These are phyloP conservation scores for Pygocentrus nattereri DNA, from an alignment of 2,797 vertebrate genomes.

Conservation along the genomic window DNA sequence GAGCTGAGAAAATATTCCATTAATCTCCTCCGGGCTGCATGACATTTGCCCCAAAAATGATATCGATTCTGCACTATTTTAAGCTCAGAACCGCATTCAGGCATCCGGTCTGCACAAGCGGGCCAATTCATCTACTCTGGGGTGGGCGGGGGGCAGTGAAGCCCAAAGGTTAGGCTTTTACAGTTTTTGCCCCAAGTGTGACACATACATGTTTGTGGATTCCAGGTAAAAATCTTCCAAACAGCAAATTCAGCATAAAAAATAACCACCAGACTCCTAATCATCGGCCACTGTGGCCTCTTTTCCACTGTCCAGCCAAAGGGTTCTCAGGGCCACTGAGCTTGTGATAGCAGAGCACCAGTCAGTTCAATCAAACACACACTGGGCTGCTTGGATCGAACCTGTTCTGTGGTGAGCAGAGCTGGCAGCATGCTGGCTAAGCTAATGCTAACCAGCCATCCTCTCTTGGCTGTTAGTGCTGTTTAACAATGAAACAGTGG, in stretches of 20 bases:
- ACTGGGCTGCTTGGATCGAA: too few species aligned
- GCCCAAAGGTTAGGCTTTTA: conserved; percentile 44
- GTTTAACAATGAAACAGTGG: too few species aligned
- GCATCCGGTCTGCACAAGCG: conserved; percentile 32
- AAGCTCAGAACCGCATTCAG: conserved; percentile 35
- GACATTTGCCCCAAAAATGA: conserved; percentile 57
- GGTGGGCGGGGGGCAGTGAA: conserved; percentile 18
- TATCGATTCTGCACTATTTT: conserved; percentile 56
- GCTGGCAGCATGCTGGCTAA: too few species aligned
- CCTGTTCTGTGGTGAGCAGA: too few species aligned
- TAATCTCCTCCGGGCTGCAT: conserved; percentile 48
- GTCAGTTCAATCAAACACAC: too few species aligned
- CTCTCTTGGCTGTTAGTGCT: too few species aligned
- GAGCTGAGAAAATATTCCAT: conserved; percentile 57
- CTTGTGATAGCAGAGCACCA: too few species aligned
- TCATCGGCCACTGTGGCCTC: too few species aligned
- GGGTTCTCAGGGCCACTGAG: too few species aligned
- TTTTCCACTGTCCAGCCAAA: too few species aligned
- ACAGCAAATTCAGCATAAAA: neutral
- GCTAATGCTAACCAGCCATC: too few species aligned
- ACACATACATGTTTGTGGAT: neutral
- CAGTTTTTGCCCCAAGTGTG: neutral
- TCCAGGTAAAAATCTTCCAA: neutral
- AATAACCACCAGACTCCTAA: neutral
- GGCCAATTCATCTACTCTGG: conserved; percentile 44